Evolutionary conservation across 2,797 vertebrate species (phyloP).

Genomic region (Ptychadena robeensis): DNA sequence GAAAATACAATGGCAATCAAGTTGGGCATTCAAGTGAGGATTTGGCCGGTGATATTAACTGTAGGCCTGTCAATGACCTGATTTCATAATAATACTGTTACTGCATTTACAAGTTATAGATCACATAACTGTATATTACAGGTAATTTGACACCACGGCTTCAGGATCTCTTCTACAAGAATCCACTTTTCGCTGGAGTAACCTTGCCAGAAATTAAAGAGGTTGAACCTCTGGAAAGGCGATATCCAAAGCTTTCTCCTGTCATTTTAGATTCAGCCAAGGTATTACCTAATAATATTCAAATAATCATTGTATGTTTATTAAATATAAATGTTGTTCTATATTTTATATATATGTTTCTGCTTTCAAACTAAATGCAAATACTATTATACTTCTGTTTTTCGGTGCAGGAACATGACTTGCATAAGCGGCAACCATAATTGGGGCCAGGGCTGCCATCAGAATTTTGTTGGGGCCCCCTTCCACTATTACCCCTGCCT

Average conservation of each 20-base stretch:
- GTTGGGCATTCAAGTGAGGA: not conserved
- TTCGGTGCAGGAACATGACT: too few species aligned
- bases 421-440: too few species aligned
- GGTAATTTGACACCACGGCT: conserved; percentile 85
- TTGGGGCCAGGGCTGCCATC: too few species aligned
- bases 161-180: conserved; percentile 86
- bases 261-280: conserved; percentile 77
- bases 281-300: conserved; percentile 67
- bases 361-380: too few species aligned
- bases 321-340: too few species aligned
- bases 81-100: not conserved
- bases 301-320: not conserved
- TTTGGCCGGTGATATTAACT: not conserved
- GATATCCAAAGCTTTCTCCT: conserved; percentile 75
- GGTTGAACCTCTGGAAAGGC: conserved; percentile 75
- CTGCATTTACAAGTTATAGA: conserved; percentile 1
- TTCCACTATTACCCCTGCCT: too few species aligned
- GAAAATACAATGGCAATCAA: not conserved
- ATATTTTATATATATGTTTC: not conserved
- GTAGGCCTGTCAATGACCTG: not conserved
- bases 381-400: too few species aligned
- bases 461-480: too few species aligned
- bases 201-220: conserved; percentile 78
- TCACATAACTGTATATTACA: conserved; percentile 65
- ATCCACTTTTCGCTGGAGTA: conserved; percentile 84